Evolutionary conservation across 2,113 vertebrate species (phyloP).

Genomic region (Gambusia holbrooki): DNA sequence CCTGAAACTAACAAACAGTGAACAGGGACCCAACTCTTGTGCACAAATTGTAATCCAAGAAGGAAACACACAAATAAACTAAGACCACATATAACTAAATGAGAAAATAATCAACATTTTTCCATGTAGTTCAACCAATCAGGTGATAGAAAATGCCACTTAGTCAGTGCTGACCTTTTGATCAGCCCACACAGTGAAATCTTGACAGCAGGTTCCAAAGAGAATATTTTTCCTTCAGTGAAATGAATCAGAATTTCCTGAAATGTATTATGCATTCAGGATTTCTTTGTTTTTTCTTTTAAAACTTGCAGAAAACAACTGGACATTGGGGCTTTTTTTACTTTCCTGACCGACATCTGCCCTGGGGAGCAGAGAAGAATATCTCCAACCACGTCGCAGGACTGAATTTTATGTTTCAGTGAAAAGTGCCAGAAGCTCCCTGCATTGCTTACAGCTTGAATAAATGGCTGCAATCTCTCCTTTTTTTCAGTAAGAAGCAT

Average conservation of each 20-base stretch:
- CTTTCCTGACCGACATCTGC: constrained; percentile 20
- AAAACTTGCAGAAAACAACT: background rate
- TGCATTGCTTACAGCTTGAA: constrained; percentile 51
- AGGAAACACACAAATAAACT: no score
- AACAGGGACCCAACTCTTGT: no score
- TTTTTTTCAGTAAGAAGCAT: constrained; percentile 13
- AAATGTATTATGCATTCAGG: constrained; percentile 14
- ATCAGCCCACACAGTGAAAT: constrained; percentile 46
- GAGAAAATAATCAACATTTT: background rate
- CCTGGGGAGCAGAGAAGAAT: constrained; percentile 43
- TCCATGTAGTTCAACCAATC: background rate
- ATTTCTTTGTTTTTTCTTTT: background rate
- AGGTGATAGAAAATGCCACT: background rate
- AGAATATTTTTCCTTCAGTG: constrained; percentile 35
- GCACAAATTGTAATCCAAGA: no score
- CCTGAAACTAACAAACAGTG: no score
- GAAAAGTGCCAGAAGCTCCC: constrained; percentile 44
- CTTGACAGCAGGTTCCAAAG: constrained; percentile 44
- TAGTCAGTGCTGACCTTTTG: constrained; percentile 12
- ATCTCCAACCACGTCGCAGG: constrained; percentile 40
- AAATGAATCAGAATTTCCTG: constrained; percentile 47
- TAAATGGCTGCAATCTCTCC: constrained; percentile 33
- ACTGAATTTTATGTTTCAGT: constrained; percentile 56
- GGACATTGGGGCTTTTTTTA: background rate
- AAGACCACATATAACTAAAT: no score